phyloP scores from a whole-genome alignment of 1,140 invertebrate genomes.

The Drosophila teissieri region DNA sequence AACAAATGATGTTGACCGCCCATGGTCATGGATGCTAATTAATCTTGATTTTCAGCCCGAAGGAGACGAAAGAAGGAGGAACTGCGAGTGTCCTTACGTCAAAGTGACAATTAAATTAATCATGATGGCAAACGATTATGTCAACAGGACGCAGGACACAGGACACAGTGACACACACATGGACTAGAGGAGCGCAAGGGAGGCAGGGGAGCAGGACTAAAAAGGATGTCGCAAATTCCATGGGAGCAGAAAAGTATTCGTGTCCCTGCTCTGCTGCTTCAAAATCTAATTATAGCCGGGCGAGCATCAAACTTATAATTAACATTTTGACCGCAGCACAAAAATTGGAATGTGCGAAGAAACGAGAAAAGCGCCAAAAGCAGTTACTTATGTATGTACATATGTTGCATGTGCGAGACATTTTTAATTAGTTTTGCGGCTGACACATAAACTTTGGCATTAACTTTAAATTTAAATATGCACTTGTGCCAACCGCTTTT shows the following conservation, averaged over 20 bases:
- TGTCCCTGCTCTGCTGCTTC: slow-evolving; percentile 17
- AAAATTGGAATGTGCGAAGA: slow-evolving; percentile 39
- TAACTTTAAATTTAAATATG: neutral
- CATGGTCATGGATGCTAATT: slow-evolving; percentile 75
- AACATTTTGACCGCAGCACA: slow-evolving; percentile 73
- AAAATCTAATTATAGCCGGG: slow-evolving; percentile 73
- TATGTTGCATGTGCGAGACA: slow-evolving; percentile 39
- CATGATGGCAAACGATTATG: slow-evolving; percentile 80
- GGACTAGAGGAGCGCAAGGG: neutral
- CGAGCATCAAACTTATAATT: slow-evolving; percentile 76
- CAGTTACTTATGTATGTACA: slow-evolving; percentile 11
- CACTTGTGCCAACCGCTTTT: too few species aligned
- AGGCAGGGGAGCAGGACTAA: slow-evolving; percentile 7
- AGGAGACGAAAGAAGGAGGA: slow-evolving; percentile 5
- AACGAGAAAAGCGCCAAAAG: slow-evolving; percentile 16
- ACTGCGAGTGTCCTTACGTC: slow-evolving; percentile 52
- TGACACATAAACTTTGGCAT: slow-evolving; percentile 45
- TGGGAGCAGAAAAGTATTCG: slow-evolving; percentile 12
- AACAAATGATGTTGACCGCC: slow-evolving; percentile 79
- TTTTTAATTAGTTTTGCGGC: slow-evolving; percentile 77
- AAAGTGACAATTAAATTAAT: slow-evolving; percentile 84
- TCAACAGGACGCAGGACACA: slow-evolving; percentile 58
- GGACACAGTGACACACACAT: slow-evolving; percentile 23
- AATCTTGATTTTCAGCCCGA: slow-evolving; percentile 73
- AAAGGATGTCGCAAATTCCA: slow-evolving; percentile 20